Conservation (phyloP, 1,140 invertebrate species). For the Octopus bimaculoides region DNA sequence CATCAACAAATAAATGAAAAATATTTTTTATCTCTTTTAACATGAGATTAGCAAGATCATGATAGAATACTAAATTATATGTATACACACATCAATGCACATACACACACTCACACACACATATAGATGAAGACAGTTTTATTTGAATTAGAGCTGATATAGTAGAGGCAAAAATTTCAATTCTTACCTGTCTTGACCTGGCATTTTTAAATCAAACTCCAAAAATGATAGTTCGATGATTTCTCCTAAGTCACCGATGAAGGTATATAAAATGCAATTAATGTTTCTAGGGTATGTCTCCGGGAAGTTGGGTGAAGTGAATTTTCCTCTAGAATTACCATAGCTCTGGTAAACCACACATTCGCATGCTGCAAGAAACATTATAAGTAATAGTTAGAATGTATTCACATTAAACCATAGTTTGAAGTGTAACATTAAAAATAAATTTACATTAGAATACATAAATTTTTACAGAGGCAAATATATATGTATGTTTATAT, state of each 20-base stretch:
- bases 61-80: not conserved
- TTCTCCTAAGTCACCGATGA: constrained; percentile 72
- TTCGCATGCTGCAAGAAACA: constrained; percentile 65
- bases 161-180: not conserved
- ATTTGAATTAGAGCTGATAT: not conserved
- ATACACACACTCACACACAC: not conserved
- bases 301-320: constrained; percentile 80
- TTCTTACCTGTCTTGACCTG: constrained; percentile 36
- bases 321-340: constrained; percentile 74
- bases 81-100: not conserved
- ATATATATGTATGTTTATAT: not conserved
- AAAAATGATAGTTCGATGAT: constrained; percentile 79
- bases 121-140: not conserved
- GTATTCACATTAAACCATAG: too few species aligned
- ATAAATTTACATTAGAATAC: not conserved
- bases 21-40: too few species aligned
- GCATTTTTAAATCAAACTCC: constrained; percentile 70
- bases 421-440: too few species aligned
- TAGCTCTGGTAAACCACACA: constrained; percentile 77
- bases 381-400: too few species aligned
- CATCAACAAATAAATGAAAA: too few species aligned
- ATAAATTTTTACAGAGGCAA: not conserved
- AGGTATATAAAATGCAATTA: constrained; percentile 83
- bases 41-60: too few species aligned
- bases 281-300: constrained; percentile 68